A percentile compares a stretch with the other conserved stretches of the same genome.
Conservation (phyloP, 1,140 invertebrate species). For the Penaeus japonicus region DNA sequence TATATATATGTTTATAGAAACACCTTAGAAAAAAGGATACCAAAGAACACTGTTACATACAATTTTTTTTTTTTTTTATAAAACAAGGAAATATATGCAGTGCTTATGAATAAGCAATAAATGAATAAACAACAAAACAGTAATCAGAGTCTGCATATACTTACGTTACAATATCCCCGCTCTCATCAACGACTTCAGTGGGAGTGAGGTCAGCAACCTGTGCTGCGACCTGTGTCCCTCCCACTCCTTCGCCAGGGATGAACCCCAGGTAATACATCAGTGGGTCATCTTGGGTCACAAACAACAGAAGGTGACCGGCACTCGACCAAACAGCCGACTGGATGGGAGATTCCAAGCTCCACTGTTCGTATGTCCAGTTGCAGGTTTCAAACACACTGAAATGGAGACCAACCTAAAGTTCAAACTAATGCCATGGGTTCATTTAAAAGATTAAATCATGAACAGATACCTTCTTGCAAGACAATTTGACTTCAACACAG, state of each 20-base stretch:
- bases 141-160: neutral
- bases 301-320: slow-evolving; percentile 25
- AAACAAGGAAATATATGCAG: too few relatives aligned
- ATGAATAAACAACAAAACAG: too few relatives aligned
- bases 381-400: slow-evolving; percentile 36
- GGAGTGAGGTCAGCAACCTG: slow-evolving; percentile 38
- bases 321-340: slow-evolving; percentile 41
- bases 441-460: too few relatives aligned
- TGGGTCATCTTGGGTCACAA: slow-evolving; percentile 45
- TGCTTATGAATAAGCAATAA: too few relatives aligned
- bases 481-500: too few relatives aligned
- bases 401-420: neutral
- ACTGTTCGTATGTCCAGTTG: slow-evolving; percentile 30
- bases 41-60: too few relatives aligned
- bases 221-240: slow-evolving; percentile 32
- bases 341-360: slow-evolving; percentile 35
- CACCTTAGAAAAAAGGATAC: too few relatives aligned
- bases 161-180: slow-evolving; percentile 22
- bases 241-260: slow-evolving; percentile 25
- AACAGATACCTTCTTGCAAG: too few relatives aligned
- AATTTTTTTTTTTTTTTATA: too few relatives aligned
- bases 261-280: slow-evolving; percentile 25
- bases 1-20: too few relatives aligned
- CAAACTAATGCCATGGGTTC: too few relatives aligned
- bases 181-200: neutral